phyloP scores from a whole-genome alignment of 2,888 invertebrate genomes.

The Mythimna pallens region DNA sequence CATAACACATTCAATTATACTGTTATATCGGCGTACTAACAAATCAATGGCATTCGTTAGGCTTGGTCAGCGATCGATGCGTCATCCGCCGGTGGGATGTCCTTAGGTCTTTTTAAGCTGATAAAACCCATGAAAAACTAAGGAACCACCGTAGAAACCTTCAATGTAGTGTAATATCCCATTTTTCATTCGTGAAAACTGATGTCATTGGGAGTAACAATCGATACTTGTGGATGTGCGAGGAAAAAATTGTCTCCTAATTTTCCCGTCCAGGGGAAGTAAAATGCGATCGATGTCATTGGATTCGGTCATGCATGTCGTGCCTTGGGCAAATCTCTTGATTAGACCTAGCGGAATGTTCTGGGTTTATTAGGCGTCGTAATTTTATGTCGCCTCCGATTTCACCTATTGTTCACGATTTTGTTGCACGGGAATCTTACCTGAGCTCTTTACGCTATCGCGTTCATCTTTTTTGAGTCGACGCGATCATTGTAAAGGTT shows the following conservation, averaged over 20 bases:
- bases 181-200: constrained; percentile 54
- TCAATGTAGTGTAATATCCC: constrained; percentile 50
- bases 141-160: constrained; percentile 45
- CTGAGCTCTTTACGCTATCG: constrained; percentile 74
- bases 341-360: constrained; percentile 75
- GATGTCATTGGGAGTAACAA: constrained; percentile 42
- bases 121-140: constrained; percentile 68
- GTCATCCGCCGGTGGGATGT: constrained; percentile 91
- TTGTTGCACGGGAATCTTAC: constrained; percentile 73
- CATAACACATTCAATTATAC: constrained; percentile 73
- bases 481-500: constrained; percentile 78
- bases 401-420: constrained; percentile 87
- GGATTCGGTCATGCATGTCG: constrained; percentile 85
- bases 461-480: constrained; percentile 75
- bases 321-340: constrained; percentile 74
- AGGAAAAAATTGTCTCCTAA: constrained; percentile 70
- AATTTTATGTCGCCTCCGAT: constrained; percentile 75
- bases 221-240: constrained; percentile 62
- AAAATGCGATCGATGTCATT: constrained; percentile 85
- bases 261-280: constrained; percentile 74
- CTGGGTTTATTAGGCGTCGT: constrained; percentile 72
- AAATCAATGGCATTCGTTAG: constrained; percentile 90
- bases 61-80: constrained; percentile 92
- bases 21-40: constrained; percentile 72
- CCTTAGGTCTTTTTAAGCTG: constrained; percentile 83